Evolutionary conservation across 1,140 invertebrate species (phyloP).

Genomic region (Bombus cullumanus): DNA sequence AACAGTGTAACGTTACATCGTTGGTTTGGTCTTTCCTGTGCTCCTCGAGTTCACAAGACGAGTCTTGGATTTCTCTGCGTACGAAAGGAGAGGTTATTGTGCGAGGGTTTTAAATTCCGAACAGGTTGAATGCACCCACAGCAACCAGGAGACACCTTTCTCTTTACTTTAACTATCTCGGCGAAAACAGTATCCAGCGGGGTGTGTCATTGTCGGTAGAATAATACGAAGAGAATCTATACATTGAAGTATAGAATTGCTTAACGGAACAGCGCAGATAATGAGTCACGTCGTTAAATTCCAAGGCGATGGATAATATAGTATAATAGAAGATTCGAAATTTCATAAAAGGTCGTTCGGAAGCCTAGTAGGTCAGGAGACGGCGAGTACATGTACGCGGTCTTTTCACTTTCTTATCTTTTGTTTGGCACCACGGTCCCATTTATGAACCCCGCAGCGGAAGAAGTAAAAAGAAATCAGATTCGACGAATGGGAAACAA

Average conservation of each 20-base stretch:
- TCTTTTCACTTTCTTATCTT: not conserved
- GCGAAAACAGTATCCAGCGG: slow-evolving; percentile 46
- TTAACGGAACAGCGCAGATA: not conserved
- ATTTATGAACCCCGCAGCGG: not conserved
- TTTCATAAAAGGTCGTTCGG: not conserved
- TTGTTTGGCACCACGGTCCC: not conserved
- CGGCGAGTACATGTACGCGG: not conserved
- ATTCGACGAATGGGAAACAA: not conserved
- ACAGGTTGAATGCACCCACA: slow-evolving; percentile 78
- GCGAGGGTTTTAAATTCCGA: slow-evolving; percentile 76
- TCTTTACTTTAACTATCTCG: slow-evolving; percentile 1
- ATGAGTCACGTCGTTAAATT: not conserved
- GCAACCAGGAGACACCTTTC: slow-evolving; percentile 23
- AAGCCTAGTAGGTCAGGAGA: slow-evolving; percentile 20
- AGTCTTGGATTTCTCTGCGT: slow-evolving; percentile 76
- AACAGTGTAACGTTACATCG: slow-evolving; percentile 79
- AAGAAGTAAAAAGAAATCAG: not conserved
- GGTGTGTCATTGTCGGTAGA: slow-evolving; percentile 3
- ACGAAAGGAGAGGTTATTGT: slow-evolving; percentile 73
- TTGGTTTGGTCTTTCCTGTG: slow-evolving; percentile 68
- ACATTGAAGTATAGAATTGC: slow-evolving; percentile 14
- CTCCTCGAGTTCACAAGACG: slow-evolving; percentile 63
- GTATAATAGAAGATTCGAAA: too few species aligned
- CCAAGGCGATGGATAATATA: not conserved
- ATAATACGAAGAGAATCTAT: not conserved